These are phyloP conservation scores for Clunio marinus DNA, from an alignment of 2,888 invertebrate genomes.

Conservation along the genomic window DNA sequence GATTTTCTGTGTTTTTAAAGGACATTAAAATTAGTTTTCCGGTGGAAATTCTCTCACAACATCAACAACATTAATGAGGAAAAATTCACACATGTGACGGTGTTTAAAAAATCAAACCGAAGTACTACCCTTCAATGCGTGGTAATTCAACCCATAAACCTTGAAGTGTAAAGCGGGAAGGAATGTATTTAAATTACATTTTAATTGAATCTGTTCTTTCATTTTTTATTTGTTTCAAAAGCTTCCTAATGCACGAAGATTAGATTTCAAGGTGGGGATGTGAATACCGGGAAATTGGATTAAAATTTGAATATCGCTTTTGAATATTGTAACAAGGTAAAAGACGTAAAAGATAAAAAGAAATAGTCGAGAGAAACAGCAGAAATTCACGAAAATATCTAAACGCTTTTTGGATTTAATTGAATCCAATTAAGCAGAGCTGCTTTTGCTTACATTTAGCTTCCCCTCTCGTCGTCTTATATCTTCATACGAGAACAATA, in stretches of 20 bases:
- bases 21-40: constrained; percentile 16
- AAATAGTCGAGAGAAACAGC: too few species aligned
- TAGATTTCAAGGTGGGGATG: not conserved
- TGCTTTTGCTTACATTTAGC: not conserved
- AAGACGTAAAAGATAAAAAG: not conserved
- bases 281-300: not conserved
- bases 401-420: not conserved
- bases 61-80: not conserved
- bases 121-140: too few species aligned
- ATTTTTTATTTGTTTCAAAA: not conserved
- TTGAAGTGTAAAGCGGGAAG: not conserved
- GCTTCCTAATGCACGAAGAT: not conserved
- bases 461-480: not conserved
- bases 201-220: not conserved
- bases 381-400: too few species aligned
- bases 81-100: not conserved
- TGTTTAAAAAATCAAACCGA: not conserved
- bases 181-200: not conserved
- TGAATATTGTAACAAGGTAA: not conserved
- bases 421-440: constrained; percentile 11
- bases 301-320: constrained; percentile 6
- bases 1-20: constrained; percentile 5
- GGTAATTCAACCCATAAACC: not conserved
- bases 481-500: constrained; percentile 5
- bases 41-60: too few species aligned